Conservation (phyloP, 2,888 invertebrate genomes). For the Eilema griseolum region DNA sequence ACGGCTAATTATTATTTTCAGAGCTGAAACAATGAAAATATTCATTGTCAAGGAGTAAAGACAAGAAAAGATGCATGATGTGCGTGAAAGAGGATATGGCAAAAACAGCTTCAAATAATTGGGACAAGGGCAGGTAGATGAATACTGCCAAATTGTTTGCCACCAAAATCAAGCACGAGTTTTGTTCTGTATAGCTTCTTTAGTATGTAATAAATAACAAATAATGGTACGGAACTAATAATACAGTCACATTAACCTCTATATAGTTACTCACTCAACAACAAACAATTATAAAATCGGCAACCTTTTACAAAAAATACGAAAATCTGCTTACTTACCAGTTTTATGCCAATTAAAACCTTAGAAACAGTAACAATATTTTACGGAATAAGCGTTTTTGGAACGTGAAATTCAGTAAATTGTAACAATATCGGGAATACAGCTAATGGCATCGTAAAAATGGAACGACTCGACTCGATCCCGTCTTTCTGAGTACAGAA, state of each 20-base stretch:
- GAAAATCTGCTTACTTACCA: neutral
- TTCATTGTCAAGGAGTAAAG: no score
- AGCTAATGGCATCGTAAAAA: slow-evolving; percentile 3
- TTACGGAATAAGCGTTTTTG: slow-evolving; percentile 40
- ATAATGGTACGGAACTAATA: neutral
- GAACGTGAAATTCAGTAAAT: slow-evolving; percentile 32
- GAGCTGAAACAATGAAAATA: no score
- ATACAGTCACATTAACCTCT: neutral
- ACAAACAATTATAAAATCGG: neutral
- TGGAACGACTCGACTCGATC: neutral
- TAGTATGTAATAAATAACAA: neutral
- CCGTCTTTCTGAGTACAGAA: neutral
- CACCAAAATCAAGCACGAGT: no score
- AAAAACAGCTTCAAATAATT: no score
- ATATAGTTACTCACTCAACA: neutral
- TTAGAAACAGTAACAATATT: slow-evolving; percentile 12
- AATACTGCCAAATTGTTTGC: no score
- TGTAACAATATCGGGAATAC: slow-evolving; percentile 35
- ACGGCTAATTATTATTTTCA: no score
- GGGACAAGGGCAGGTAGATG: no score
- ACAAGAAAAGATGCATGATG: no score
- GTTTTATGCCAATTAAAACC: neutral
- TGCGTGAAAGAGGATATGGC: no score
- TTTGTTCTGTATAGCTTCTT: no score
- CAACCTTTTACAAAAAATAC: neutral